Percentiles rank a stretch among this genome's conserved stretches.
Conservation (phyloP, 2,113 vertebrate species). For the Cynocephalus volans region DNA sequence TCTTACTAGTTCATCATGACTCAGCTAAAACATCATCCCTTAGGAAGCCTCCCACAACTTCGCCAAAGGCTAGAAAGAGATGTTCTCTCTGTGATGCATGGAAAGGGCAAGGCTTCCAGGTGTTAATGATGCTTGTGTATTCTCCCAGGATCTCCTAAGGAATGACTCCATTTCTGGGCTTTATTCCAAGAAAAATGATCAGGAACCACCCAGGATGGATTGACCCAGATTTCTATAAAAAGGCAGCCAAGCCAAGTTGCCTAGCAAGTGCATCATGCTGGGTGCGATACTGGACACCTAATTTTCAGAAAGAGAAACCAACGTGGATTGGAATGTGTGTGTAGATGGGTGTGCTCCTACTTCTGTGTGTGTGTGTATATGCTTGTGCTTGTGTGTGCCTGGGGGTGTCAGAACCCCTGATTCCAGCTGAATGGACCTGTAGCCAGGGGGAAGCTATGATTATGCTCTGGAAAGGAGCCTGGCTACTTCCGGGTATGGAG, state of each 20-base stretch:
- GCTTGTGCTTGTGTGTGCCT: background rate
- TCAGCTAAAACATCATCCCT: background rate
- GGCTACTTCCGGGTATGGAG: background rate
- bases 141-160: background rate
- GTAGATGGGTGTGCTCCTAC: background rate
- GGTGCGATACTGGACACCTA: background rate
- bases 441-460: background rate
- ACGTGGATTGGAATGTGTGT: background rate
- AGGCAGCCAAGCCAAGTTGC: background rate
- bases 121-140: background rate
- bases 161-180: background rate
- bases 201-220: background rate
- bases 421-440: background rate
- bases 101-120: background rate
- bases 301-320: background rate
- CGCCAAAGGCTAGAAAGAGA: background rate
- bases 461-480: background rate
- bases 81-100: background rate
- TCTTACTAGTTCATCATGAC: background rate
- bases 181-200: conserved; percentile 46
- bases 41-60: background rate
- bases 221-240: background rate
- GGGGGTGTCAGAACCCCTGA: background rate
- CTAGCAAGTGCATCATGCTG: background rate
- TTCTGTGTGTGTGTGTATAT: background rate